A percentile compares a stretch with the other conserved stretches of the same genome.
These are phyloP conservation scores for Daktulosphaira vitifoliae DNA, from an alignment of 1,140 invertebrate genomes.

Conservation along the genomic window DNA sequence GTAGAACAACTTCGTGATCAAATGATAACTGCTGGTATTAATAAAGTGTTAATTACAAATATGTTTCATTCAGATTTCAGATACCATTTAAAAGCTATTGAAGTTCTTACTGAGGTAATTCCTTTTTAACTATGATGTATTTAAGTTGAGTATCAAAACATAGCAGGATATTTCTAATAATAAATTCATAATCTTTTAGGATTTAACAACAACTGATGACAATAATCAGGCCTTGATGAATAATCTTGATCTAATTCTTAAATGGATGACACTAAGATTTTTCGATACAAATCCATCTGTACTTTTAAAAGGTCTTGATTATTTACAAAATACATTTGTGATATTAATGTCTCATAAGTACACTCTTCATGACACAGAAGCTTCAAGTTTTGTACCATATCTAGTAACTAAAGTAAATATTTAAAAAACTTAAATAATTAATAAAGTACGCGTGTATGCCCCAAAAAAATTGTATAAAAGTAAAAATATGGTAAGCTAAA, in stretches of 20 bases:
- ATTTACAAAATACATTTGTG: slow-evolving; percentile 73
- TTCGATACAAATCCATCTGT: slow-evolving; percentile 98
- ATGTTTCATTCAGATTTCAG: slow-evolving; percentile 96
- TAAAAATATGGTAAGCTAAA: no score
- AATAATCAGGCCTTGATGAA: slow-evolving; percentile 72
- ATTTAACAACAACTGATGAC: slow-evolving; percentile 47
- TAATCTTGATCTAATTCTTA: slow-evolving; percentile 90
- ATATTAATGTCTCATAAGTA: slow-evolving; percentile 71
- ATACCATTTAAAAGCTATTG: slow-evolving; percentile 91
- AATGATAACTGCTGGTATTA: slow-evolving; percentile 79
- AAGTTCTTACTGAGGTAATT: slow-evolving; percentile 66
- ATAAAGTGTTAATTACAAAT: slow-evolving; percentile 73
- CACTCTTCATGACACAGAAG: slow-evolving; percentile 81
- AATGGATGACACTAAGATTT: slow-evolving; percentile 92
- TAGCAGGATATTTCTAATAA: no score
- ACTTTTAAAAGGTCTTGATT: slow-evolving; percentile 86
- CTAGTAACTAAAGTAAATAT: slow-evolving; percentile 71
- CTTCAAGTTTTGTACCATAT: slow-evolving; percentile 89
- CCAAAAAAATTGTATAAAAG: no score
- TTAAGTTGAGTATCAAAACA: neutral
- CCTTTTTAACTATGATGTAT: slow-evolving; percentile 13
- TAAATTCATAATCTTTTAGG: neutral
- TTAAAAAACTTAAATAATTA: no score
- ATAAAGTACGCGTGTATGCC: no score
- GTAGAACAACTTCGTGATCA: slow-evolving; percentile 83